These are phyloP conservation scores for Neodon shergylaensis DNA, from an alignment of 2,113 vertebrate species.

Conservation along the genomic window DNA sequence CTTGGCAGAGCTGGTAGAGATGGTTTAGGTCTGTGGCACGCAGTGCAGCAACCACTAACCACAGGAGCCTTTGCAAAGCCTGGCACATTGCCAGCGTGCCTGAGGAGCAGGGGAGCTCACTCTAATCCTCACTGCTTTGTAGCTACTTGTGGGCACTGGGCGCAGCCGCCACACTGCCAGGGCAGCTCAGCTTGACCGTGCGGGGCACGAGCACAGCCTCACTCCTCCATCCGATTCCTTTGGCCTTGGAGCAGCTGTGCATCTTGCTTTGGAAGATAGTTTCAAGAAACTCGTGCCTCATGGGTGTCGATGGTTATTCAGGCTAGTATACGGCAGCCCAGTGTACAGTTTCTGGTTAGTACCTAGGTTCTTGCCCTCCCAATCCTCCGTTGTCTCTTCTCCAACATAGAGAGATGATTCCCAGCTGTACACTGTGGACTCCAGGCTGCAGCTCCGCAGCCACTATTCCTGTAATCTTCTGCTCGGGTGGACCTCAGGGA, in stretches of 20 bases:
- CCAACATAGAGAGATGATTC: background rate
- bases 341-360: background rate
- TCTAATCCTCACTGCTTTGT: background rate
- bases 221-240: background rate
- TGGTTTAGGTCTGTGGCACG: accelerated
- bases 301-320: no score
- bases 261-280: background rate
- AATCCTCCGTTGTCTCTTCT: background rate
- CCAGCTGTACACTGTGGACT: background rate
- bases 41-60: background rate
- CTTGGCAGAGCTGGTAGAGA: background rate
- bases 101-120: background rate
- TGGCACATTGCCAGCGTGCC: background rate
- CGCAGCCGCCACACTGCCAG: background rate
- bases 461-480: background rate
- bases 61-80: background rate
- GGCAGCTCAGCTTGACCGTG: background rate
- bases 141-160: background rate
- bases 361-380: background rate
- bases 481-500: background rate
- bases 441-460: no score
- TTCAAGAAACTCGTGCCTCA: background rate
- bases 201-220: background rate
- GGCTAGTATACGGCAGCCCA: background rate
- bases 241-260: background rate